phyloP scores from a whole-genome alignment of 2,113 vertebrate genomes.

The Gnathonemus longibarbis region DNA sequence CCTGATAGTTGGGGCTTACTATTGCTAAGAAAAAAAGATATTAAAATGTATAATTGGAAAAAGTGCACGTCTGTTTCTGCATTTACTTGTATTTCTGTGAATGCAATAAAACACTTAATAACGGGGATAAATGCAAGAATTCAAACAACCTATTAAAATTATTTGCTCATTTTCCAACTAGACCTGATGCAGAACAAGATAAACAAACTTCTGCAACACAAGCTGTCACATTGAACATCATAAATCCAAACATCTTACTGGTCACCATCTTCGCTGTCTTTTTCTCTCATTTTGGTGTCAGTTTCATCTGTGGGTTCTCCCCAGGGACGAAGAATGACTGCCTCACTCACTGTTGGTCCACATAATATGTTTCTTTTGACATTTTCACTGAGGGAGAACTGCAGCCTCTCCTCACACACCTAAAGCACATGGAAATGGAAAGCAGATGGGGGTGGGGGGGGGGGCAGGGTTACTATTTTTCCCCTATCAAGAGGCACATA shows the following conservation, averaged over 20 bases:
- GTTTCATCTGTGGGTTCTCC: slow-evolving; percentile 45
- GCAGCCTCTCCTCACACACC: slow-evolving; percentile 80
- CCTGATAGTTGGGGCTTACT: slow-evolving; percentile 29
- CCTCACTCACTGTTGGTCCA: slow-evolving; percentile 54
- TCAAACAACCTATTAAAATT: background rate
- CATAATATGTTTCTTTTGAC: slow-evolving; percentile 78
- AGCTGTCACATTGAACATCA: background rate
- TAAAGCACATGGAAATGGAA: slow-evolving; percentile 39
- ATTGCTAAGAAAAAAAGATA: slow-evolving; percentile 33
- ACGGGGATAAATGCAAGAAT: background rate
- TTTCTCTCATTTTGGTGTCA: slow-evolving; percentile 22
- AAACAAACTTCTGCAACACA: background rate
- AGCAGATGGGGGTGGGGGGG: background rate
- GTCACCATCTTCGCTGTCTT: slow-evolving; percentile 38
- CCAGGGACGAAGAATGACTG: slow-evolving; percentile 53
- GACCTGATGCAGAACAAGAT: background rate
- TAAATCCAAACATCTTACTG: slow-evolving; percentile 38
- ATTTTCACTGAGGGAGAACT: slow-evolving; percentile 77
- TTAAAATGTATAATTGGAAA: background rate
- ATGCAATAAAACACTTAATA: background rate
- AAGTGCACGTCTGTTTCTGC: background rate
- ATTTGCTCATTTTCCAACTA: background rate
- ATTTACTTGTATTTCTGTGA: background rate
- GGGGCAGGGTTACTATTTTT: background rate
- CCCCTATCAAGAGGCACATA: background rate